Conservation (phyloP, 2,888 invertebrate species). For the Mythimna vitellina region DNA sequence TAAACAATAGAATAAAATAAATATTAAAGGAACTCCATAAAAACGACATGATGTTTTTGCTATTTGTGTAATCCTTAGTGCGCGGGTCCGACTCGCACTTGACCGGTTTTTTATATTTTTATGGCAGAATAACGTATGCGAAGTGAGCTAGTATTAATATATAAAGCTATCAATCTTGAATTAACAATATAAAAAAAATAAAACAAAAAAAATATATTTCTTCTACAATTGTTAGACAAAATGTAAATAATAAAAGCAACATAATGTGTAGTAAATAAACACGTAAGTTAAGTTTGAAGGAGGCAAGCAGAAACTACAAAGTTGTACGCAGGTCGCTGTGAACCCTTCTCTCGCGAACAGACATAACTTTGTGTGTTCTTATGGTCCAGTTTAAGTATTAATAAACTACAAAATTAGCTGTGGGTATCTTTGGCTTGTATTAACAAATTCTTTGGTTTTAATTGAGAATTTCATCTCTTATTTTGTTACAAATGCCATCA, state of each 20-base stretch:
- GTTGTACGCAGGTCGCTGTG: constrained; percentile 19
- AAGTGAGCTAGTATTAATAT: too few species aligned
- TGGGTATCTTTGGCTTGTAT: neutral
- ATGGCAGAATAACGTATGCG: too few species aligned
- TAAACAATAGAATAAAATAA: too few species aligned
- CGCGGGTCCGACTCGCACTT: too few species aligned
- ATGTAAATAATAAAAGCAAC: constrained; percentile 2
- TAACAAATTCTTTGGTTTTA: neutral
- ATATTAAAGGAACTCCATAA: too few species aligned
- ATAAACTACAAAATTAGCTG: neutral
- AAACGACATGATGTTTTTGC: too few species aligned
- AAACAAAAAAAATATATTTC: neutral
- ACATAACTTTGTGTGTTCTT: constrained; percentile 37
- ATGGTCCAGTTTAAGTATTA: neutral
- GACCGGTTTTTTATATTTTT: too few species aligned
- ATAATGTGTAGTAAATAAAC: constrained; percentile 8
- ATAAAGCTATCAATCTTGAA: neutral
- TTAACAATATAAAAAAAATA: neutral
- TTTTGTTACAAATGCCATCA: neutral
- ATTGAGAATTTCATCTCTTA: neutral
- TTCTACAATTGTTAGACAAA: neutral
- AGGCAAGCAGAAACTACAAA: constrained; percentile 40
- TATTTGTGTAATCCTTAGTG: too few species aligned
- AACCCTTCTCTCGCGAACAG: constrained; percentile 30
- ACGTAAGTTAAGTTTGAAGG: constrained; percentile 32